Evolutionary conservation across 2,797 vertebrate species (phyloP).

Genomic region (Anguilla marmorata): DNA sequence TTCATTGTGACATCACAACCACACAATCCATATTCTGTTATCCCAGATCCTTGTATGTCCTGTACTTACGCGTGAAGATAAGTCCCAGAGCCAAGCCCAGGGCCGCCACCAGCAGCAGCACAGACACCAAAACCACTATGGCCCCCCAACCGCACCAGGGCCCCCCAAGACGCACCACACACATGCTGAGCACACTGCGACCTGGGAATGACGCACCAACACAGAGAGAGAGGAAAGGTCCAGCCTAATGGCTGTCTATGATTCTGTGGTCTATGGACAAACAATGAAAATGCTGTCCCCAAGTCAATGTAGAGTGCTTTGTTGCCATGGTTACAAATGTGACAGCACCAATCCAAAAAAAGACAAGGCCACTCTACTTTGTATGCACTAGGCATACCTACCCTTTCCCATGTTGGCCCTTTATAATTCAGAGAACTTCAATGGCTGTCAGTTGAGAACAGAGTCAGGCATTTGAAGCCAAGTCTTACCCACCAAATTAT

Average conservation of each 20-base stretch:
- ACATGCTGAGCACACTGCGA: slow-evolving; percentile 51
- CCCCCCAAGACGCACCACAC: slow-evolving; percentile 51
- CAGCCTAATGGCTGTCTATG: neutral
- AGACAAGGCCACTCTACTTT: neutral
- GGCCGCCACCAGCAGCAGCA: slow-evolving; percentile 58
- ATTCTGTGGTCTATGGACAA: neutral
- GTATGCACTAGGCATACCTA: neutral
- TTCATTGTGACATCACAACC: neutral
- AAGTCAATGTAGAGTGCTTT: neutral
- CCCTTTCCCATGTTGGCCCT: no score
- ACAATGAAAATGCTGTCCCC: neutral
- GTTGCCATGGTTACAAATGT: neutral
- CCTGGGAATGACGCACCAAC: slow-evolving; percentile 33
- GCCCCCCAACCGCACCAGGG: slow-evolving; percentile 52
- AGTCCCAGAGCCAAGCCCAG: slow-evolving; percentile 66
- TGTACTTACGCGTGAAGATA: slow-evolving; percentile 69
- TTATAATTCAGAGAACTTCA: no score
- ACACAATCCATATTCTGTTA: neutral
- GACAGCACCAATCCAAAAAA: neutral
- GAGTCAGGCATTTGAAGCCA: no score
- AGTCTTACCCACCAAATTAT: no score
- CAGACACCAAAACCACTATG: slow-evolving; percentile 53
- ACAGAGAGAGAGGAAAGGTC: neutral
- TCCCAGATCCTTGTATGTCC: neutral
- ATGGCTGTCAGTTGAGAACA: no score